Base-by-base conservation (phyloP, 2,888 invertebrate genomes). In the Muscina levida region DNA sequence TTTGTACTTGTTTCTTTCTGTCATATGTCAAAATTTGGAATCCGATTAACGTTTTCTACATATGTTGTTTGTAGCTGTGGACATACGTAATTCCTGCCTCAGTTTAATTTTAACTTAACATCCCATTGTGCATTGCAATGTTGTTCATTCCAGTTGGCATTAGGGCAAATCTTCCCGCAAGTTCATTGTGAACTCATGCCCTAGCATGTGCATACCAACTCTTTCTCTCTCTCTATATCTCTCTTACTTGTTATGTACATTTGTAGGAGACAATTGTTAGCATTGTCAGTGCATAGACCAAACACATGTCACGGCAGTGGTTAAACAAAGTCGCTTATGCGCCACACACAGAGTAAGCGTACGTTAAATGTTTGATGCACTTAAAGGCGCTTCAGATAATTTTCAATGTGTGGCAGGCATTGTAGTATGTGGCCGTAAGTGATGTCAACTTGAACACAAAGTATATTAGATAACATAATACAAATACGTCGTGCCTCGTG, bases 241-340 rank as follows among this genome's bases (percentile, higher is more conserved):
- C n/a, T n/a, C n/a, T n/a, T n/a, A n/a, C n/a, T n/a, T n/a, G n/a
- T n/a, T 46, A 22, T 46, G 46, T 24, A 15, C 26, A 17, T 31
- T 39, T 51, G 56, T 70, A n/a, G 42, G 42, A 70, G 53, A 56
- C 42, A 70, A 70, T 62, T 62, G 62, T 62, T 62, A 62, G 62
- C 19, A 62, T 62, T 62, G 39, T 62, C 42, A 62, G 62, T 62
- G 62, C 62, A 19, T 62, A 62, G 42, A 62, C 62, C 62, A 62
- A 62, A 42, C 62, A 62, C 19, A 62, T 62, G 62, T 62, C 62
- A 62, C 37, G 62, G 22, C 62, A 62, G 62, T 62, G 62, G 62
- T 62, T 62, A 62, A 39, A 62, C 42, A 19, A 17, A 62, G 62
- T 31, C 31, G 31, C 4, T 42, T 62, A 62, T 62, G 62, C 62